Base-by-base conservation (phyloP, 1,140 invertebrate genomes). In the Stratiolaelaps scimitus region DNA sequence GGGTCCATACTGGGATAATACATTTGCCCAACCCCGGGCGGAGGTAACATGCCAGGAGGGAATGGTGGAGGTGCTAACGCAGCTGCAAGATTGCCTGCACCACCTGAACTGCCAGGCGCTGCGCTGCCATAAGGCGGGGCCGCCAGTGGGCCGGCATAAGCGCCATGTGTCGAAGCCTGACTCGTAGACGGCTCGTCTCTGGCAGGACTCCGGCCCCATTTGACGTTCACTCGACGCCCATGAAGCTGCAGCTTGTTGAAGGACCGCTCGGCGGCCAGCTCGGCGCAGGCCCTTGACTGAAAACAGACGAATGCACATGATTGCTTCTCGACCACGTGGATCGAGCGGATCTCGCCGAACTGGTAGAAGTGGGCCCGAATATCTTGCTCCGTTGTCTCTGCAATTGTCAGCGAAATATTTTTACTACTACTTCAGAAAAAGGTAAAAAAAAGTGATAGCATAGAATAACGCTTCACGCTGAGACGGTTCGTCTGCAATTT, bases 241-340 rank as follows among this genome's bases (percentile, higher is more conserved):
- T 85, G 83, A 20, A 95, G 80, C 30, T 92, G 90, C 19, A 98
- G 76, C 74, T 96, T 94, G 72, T 98, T 96, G 73, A 97, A 98
- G 0, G 91, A 92, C 71, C 89, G 87, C 72, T 98, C 93, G 2
- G 92, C 92, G 13, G 94, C 94, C 67, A 85, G 76, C 77, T 99
- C 95, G 0, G 95, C 90, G 0, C 91, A 84, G 60, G 80, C 78
- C 67, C 96, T 79, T 34, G 85, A 85, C 0, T 92, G 96, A 74
- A 92, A 99, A 73, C 97, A 92, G 5, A 99, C 87, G 76, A 99
- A 99, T 0, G 92, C 93, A 80, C 94, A 98, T 71, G 95, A 92
- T 71, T 97, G 92, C 70, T 91, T 84, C 0, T 83, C 83, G 1
- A 97, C 88, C 69, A 98, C 80, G 46, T 90, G 93, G 1, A 99